phyloP scores from a whole-genome alignment of 2,888 invertebrate genomes.

The Eupithecia tripunctaria region DNA sequence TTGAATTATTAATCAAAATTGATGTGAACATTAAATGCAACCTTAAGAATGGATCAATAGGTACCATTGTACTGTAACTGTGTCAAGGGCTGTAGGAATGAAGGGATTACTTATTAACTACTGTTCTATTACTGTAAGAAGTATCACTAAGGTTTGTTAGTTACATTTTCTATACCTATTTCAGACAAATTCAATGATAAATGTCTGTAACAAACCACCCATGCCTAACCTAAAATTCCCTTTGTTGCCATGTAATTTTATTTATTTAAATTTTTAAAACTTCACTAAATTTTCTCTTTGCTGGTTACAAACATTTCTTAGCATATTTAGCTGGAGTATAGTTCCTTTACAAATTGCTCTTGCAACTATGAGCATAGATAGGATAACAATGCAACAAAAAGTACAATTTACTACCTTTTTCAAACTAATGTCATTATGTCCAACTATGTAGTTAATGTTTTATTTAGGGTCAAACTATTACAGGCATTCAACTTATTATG shows the following conservation, averaged over 20 bases:
- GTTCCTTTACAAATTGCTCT: background rate
- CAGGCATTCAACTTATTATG: background rate
- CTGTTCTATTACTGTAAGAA: background rate
- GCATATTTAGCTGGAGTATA: background rate
- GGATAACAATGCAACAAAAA: background rate
- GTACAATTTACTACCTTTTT: background rate
- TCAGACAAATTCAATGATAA: background rate
- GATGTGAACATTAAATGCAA: conserved; percentile 13
- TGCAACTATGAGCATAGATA: background rate
- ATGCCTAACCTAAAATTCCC: background rate
- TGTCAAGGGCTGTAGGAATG: background rate
- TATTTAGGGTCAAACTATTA: background rate
- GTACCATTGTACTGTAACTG: background rate
- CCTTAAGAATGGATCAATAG: conserved; percentile 15
- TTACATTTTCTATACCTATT: background rate
- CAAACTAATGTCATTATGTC: background rate
- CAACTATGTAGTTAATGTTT: background rate
- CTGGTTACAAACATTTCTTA: background rate
- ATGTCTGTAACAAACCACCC: background rate
- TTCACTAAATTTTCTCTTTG: background rate
- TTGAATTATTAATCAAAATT: conserved; percentile 16
- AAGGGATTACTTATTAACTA: background rate
- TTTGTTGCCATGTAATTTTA: background rate
- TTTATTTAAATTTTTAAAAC: too few species aligned
- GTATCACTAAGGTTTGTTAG: background rate